Evolutionary conservation across 2,113 vertebrate genomes (phyloP).

Genomic region (Limnothrissa miodon): DNA sequence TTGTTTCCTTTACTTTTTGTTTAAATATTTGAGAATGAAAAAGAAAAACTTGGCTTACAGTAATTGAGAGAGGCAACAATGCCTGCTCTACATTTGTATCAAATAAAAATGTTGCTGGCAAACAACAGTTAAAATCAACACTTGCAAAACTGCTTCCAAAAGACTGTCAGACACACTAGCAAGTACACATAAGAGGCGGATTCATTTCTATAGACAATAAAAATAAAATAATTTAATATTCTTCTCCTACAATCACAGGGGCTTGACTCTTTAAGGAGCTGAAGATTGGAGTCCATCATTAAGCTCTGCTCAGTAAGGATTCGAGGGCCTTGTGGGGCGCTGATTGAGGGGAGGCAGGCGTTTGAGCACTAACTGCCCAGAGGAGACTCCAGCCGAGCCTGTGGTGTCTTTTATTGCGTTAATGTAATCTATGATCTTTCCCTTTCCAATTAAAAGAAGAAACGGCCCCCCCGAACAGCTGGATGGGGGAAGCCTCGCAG

Average conservation of each 20-base stretch:
- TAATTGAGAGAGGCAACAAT: conserved; percentile 10
- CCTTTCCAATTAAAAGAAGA: conserved; percentile 69
- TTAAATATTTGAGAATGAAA: conserved; percentile 24
- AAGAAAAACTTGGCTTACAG: background rate
- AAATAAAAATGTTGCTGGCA: conserved; percentile 22
- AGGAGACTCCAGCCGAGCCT: conserved; percentile 42
- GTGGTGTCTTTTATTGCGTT: conserved; percentile 57
- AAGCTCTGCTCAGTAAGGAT: conserved; percentile 28
- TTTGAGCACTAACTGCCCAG: conserved; percentile 45
- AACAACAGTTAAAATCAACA: conserved; percentile 11
- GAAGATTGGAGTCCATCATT: conserved; percentile 21
- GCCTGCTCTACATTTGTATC: conserved; percentile 21
- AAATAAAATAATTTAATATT: background rate
- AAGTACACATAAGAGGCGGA: background rate
- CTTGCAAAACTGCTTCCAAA: background rate
- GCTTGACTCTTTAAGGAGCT: background rate
- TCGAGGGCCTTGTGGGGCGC: conserved; percentile 39
- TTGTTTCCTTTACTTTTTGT: conserved; percentile 47
- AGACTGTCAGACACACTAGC: background rate
- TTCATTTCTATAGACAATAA: background rate
- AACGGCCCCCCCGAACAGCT: conserved; percentile 70
- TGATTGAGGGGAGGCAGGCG: conserved; percentile 49
- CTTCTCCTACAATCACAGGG: background rate
- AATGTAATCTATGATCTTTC: conserved; percentile 74
- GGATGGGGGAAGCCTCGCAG: conserved; percentile 71